Conservation (phyloP, 2,797 vertebrate species). For the Philypnodon macrostomus region DNA sequence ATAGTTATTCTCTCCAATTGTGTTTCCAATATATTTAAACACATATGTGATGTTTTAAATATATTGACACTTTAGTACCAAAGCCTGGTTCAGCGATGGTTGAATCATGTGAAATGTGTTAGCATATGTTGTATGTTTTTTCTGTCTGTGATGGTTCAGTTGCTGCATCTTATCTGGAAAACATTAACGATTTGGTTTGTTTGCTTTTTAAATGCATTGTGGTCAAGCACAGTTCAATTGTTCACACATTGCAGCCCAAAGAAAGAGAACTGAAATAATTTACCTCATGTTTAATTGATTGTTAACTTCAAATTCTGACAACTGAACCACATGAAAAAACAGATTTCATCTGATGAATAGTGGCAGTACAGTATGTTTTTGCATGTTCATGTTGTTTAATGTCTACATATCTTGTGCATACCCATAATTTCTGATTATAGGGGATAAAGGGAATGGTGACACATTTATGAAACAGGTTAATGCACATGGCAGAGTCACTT, state of each 20-base stretch:
- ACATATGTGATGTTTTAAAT: constrained; percentile 75
- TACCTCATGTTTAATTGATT: constrained; percentile 42
- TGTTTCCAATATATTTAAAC: constrained; percentile 83
- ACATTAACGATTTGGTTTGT: constrained; percentile 72
- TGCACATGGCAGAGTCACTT: constrained; percentile 61
- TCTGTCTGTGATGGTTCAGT: constrained; percentile 86
- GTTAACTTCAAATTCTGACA: constrained; percentile 81
- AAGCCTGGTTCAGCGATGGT: constrained; percentile 67
- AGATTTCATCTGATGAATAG: constrained; percentile 67
- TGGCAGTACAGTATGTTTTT: constrained; percentile 51
- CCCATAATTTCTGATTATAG: constrained; percentile 33
- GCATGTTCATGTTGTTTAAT: constrained; percentile 25
- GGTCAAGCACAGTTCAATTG: constrained; percentile 67
- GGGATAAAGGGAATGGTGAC: constrained; percentile 35
- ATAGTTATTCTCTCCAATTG: constrained; percentile 56
- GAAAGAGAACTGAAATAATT: constrained; percentile 86
- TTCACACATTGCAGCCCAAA: constrained; percentile 83
- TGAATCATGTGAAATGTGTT: constrained; percentile 69
- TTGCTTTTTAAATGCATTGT: constrained; percentile 71
- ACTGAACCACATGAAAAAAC: constrained; percentile 89
- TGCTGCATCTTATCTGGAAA: constrained; percentile 77
- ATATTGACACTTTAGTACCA: constrained; percentile 76
- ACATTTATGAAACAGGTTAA: constrained; percentile 46
- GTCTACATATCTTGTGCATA: constrained; percentile 10
- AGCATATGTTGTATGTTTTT: constrained; percentile 79